phyloP scores from a whole-genome alignment of 1,140 invertebrate genomes.

The Mercenaria mercenaria region DNA sequence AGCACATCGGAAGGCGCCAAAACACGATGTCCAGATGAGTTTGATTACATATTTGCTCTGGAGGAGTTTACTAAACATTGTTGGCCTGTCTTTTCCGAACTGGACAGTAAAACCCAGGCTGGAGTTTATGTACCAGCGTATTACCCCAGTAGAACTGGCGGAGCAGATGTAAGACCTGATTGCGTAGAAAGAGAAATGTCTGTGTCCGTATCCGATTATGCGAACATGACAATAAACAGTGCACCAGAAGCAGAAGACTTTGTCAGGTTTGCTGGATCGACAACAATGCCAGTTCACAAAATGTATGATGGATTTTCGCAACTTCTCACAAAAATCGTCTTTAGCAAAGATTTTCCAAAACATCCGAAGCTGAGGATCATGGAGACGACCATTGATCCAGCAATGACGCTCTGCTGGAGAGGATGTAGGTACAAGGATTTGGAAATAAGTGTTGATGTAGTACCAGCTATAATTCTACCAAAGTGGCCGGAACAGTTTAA shows the following conservation, averaged over 20 bases:
- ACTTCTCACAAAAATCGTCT: neutral
- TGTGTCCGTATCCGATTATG: neutral
- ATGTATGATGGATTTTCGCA: constrained; percentile 4
- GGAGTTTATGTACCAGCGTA: neutral
- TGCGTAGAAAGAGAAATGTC: neutral
- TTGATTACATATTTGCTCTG: neutral
- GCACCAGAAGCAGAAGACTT: neutral
- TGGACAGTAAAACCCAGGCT: neutral
- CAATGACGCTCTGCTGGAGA: neutral
- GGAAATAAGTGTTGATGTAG: neutral
- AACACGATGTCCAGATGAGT: neutral
- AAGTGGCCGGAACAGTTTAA: neutral
- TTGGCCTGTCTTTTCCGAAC: neutral
- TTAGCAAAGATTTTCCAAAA: neutral
- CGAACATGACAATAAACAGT: neutral
- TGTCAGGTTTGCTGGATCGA: neutral
- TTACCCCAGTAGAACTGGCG: neutral
- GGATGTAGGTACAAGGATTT: neutral
- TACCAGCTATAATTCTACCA: neutral
- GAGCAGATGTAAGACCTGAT: neutral
- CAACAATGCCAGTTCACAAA: neutral
- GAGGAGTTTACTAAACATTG: neutral
- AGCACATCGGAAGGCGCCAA: neutral
- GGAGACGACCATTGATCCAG: neutral
- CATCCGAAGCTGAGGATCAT: neutral